A percentile compares a stretch with the other conserved stretches of the same genome.
Conservation (phyloP, 1,140 invertebrate genomes). For the Pseudomyrmex dendroicus region DNA sequence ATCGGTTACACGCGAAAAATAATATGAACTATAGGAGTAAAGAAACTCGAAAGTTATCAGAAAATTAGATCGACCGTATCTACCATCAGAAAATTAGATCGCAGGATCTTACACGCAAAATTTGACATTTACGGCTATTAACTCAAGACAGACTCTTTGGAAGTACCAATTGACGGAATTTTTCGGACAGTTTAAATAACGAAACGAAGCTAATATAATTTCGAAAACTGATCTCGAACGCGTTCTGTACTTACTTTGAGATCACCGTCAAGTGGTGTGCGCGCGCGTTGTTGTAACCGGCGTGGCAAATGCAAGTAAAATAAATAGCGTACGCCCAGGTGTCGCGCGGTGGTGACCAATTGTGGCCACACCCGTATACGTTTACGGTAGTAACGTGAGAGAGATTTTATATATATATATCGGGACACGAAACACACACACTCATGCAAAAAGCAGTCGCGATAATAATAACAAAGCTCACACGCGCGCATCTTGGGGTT, state of each 20-base stretch:
- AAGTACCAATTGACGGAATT: too few species aligned
- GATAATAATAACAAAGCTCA: conserved; percentile 68
- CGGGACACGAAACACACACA: conserved; percentile 61
- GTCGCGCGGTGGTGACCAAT: conserved; percentile 36
- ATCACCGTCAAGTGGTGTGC: background rate
- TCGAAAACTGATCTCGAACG: background rate
- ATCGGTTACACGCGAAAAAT: too few species aligned
- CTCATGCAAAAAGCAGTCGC: conserved; percentile 57
- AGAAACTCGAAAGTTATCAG: too few species aligned
- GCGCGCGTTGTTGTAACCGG: background rate
- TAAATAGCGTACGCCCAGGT: conserved; percentile 1
- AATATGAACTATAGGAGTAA: too few species aligned
- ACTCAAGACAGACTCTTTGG: too few species aligned
- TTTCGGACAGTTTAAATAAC: too few species aligned
- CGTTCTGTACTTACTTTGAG: background rate
- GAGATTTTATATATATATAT: conserved; percentile 29
- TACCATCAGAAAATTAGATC: too few species aligned
- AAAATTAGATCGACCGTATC: too few species aligned
- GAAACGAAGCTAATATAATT: too few species aligned
- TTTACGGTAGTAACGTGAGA: conserved; percentile 68
- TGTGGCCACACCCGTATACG: conserved; percentile 55
- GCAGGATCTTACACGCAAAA: too few species aligned
- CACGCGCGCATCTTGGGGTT: conserved; percentile 57
- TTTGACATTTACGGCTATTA: too few species aligned
- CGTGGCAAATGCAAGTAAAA: background rate